Evolutionary conservation across 2,888 invertebrate genomes (phyloP).

Genomic region (Portevinia maculata): DNA sequence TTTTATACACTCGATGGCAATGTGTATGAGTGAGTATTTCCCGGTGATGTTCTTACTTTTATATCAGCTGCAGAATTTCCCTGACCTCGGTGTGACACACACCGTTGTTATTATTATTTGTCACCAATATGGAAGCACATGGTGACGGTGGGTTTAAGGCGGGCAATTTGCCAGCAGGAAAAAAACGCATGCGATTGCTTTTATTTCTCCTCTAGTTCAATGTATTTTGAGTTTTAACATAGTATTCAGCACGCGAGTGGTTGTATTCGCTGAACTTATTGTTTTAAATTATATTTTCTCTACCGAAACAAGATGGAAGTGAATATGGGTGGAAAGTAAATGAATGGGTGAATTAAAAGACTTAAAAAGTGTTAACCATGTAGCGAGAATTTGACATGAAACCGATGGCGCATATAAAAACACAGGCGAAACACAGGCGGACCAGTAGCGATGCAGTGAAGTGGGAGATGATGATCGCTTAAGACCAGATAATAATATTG

Average conservation of each 20-base stretch:
- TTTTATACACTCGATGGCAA: constrained; percentile 29
- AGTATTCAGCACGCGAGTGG: constrained; percentile 63
- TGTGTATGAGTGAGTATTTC: constrained; percentile 33
- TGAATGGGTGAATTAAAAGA: no score
- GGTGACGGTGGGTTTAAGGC: constrained; percentile 37
- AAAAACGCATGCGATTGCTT: constrained; percentile 19
- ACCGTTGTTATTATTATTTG: constrained; percentile 45
- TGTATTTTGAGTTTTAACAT: constrained; percentile 25
- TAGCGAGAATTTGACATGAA: no score
- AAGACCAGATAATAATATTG: no score
- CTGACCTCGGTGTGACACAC: constrained; percentile 59
- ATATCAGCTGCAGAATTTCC: constrained; percentile 61
- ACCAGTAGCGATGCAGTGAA: no score
- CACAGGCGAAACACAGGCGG: no score
- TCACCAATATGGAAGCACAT: constrained; percentile 46
- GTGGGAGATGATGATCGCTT: no score
- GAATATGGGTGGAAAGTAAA: no score
- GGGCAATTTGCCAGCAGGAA: constrained; percentile 60
- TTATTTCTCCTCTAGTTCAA: constrained; percentile 17
- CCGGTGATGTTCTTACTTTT: constrained; percentile 29
- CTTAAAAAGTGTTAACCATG: no score
- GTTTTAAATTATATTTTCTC: constrained; percentile 12
- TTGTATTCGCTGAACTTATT: constrained; percentile 54
- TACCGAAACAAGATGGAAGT: constrained; percentile 24
- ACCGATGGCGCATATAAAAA: no score